Evolutionary conservation across 2,888 invertebrate genomes (phyloP).

Genomic region (Scaeva pyrastri): DNA sequence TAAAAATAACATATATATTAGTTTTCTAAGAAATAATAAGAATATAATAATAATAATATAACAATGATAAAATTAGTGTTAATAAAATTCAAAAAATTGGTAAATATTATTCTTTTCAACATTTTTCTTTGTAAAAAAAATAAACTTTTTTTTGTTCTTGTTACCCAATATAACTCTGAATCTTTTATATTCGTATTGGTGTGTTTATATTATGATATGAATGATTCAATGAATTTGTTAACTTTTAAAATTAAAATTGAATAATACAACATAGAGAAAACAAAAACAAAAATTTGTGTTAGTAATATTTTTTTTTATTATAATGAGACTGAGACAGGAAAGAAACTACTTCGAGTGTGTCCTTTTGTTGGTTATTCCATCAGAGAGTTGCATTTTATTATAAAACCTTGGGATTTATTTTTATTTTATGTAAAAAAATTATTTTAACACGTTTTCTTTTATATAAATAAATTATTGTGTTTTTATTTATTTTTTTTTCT

Average conservation of each 20-base stretch:
- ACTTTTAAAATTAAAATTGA: constrained; percentile 43
- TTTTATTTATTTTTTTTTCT: constrained; percentile 42
- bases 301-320: background rate
- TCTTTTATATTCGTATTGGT: constrained; percentile 32
- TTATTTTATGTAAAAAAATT: constrained; percentile 57
- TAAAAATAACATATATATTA: constrained; percentile 60
- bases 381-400: constrained; percentile 26
- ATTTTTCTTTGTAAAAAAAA: constrained; percentile 33
- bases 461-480: constrained; percentile 63
- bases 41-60: constrained; percentile 63
- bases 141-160: constrained; percentile 18
- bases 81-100: constrained; percentile 55
- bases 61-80: constrained; percentile 66
- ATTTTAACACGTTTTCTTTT: constrained; percentile 45
- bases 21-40: constrained; percentile 52
- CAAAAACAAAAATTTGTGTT: constrained; percentile 52
- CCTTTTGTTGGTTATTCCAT: constrained; percentile 47
- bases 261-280: constrained; percentile 51
- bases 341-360: constrained; percentile 70
- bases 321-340: constrained; percentile 32
- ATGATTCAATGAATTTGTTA: constrained; percentile 56
- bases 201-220: constrained; percentile 56
- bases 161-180: constrained; percentile 44
- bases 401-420: constrained; percentile 35
- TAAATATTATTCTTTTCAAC: constrained; percentile 47